Conservation (phyloP, 2,888 invertebrate species). For the Caradrina kadenii region DNA sequence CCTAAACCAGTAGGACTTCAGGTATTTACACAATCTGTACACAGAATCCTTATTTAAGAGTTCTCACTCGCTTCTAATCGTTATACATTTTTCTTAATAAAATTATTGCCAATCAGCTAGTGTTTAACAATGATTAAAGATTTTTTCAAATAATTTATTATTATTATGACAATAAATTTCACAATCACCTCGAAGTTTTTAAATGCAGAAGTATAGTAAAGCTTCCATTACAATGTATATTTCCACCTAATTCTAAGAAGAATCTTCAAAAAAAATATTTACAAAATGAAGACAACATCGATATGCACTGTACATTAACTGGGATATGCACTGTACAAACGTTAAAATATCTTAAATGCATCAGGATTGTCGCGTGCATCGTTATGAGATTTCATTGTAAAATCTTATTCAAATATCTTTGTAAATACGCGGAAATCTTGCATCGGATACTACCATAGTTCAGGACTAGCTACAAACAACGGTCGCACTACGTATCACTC, state of each 20-base stretch:
- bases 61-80: conserved; percentile 75
- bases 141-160: conserved; percentile 71
- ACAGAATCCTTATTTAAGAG: conserved; percentile 74
- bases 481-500: conserved; percentile 54
- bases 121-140: conserved; percentile 78
- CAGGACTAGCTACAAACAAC: conserved; percentile 75
- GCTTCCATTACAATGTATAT: conserved; percentile 74
- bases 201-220: conserved; percentile 81
- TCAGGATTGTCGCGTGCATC: conserved; percentile 57
- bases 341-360: conserved; percentile 75
- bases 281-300: conserved; percentile 85
- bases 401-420: conserved; percentile 57
- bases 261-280: conserved; percentile 80
- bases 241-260: conserved; percentile 73
- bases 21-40: conserved; percentile 88
- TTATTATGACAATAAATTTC: conserved; percentile 73
- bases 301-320: conserved; percentile 85
- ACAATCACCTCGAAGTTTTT: conserved; percentile 72
- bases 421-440: conserved; percentile 57
- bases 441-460: conserved; percentile 65
- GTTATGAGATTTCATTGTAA: conserved; percentile 58
- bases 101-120: conserved; percentile 87
- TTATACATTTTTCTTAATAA: conserved; percentile 82
- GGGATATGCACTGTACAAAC: conserved; percentile 85
- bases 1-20: conserved; percentile 86